These are phyloP conservation scores for Drosophila nebulosa DNA, from an alignment of 1,140 invertebrate species.

Conservation along the genomic window DNA sequence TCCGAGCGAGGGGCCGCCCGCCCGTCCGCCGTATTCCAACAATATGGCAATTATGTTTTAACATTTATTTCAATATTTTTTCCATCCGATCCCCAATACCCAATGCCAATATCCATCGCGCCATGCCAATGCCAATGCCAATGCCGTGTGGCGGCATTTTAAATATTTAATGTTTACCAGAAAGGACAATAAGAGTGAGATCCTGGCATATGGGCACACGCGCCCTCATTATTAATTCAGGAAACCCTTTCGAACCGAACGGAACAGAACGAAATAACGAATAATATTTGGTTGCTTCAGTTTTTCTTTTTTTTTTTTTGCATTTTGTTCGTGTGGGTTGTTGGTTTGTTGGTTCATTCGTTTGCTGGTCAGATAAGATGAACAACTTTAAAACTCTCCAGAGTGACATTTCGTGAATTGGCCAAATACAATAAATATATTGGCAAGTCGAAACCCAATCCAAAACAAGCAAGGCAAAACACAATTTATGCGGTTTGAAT, in stretches of 20 bases:
- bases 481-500: constrained; percentile 77
- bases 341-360: too few species aligned
- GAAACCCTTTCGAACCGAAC: constrained; percentile 35
- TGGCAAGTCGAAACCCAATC: constrained; percentile 14
- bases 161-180: constrained; percentile 63
- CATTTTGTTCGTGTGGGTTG: too few species aligned
- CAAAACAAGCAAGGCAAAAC: neutral
- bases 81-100: constrained; percentile 1
- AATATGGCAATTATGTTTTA: constrained; percentile 78
- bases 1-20: neutral
- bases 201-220: constrained; percentile 45
- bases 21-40: too few species aligned
- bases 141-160: constrained; percentile 71
- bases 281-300: constrained; percentile 10
- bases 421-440: constrained; percentile 71
- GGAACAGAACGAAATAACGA: constrained; percentile 34
- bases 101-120: neutral
- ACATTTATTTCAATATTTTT: constrained; percentile 80
- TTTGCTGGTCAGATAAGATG: constrained; percentile 21
- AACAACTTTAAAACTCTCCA: constrained; percentile 71
- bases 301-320: neutral
- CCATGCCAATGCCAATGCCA: constrained; percentile 9
- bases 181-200: neutral
- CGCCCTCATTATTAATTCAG: constrained; percentile 74
- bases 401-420: constrained; percentile 80